These are phyloP conservation scores for Atlantisia rogersi DNA, from an alignment of 2,113 vertebrate species.

Conservation along the genomic window DNA sequence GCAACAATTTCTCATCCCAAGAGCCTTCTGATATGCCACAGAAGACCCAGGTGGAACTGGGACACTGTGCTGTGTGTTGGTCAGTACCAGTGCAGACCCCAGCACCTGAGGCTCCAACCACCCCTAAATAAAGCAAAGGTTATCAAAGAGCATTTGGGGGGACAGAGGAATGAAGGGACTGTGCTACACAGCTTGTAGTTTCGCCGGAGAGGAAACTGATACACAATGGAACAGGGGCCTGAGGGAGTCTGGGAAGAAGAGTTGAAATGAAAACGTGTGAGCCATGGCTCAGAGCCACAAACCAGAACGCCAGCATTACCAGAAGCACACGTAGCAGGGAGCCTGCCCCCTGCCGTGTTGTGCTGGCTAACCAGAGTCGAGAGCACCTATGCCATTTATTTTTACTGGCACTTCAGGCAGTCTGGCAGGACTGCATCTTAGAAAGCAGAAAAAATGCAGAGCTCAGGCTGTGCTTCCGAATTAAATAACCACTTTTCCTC, in stretches of 20 bases:
- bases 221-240: not conserved
- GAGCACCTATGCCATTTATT: not conserved
- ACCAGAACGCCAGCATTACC: not conserved
- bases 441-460: not conserved
- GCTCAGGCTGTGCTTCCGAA: not conserved
- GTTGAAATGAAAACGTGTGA: not conserved
- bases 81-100: not conserved
- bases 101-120: not conserved
- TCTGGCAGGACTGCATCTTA: not conserved
- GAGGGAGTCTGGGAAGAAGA: not conserved
- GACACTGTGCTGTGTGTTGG: not conserved
- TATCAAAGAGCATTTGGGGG: not conserved
- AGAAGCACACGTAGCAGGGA: not conserved
- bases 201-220: not conserved
- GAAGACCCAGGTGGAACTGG: not conserved
- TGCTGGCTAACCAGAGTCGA: not conserved
- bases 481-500: not conserved
- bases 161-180: not conserved
- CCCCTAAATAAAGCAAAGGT: not conserved
- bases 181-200: not conserved
- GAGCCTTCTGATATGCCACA: not conserved
- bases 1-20: not conserved
- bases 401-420: not conserved
- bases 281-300: not conserved
- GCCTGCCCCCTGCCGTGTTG: rapidly evolving